Evolutionary conservation across 2,797 vertebrate genomes (phyloP).

Genomic region (Sebastolobus altivelis): DNA sequence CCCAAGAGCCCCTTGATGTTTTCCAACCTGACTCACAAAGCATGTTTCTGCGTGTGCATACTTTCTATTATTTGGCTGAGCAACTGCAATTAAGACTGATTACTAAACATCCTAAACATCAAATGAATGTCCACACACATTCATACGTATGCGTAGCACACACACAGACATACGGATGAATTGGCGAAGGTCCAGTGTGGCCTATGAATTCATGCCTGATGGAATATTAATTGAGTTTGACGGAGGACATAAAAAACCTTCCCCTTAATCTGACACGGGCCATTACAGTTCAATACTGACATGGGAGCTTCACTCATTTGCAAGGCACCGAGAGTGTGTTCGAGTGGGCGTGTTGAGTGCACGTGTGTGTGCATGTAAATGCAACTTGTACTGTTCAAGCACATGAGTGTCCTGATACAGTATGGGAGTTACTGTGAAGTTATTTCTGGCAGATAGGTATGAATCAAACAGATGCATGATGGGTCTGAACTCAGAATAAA

Average conservation of each 20-base stretch:
- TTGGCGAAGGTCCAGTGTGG: conserved; percentile 72
- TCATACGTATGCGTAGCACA: neutral
- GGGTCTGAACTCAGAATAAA: conserved; percentile 70
- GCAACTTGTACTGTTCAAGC: conserved; percentile 13
- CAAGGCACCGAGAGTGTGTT: conserved; percentile 25
- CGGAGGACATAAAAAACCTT: conserved; percentile 82
- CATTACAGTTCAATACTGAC: conserved; percentile 81
- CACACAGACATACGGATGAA: conserved; percentile 46
- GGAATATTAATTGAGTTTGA: conserved; percentile 87
- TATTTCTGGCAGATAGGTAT: conserved; percentile 54
- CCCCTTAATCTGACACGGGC: conserved; percentile 81
- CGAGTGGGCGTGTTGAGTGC: conserved; percentile 21
- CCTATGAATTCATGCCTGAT: conserved; percentile 78
- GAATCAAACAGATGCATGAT: conserved; percentile 64
- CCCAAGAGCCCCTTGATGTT: conserved; percentile 43
- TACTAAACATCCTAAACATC: conserved; percentile 31
- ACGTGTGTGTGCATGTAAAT: conserved; percentile 24
- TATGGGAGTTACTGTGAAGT: conserved; percentile 36
- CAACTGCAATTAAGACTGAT: conserved; percentile 38
- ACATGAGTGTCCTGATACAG: conserved; percentile 10
- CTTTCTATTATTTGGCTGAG: conserved; percentile 39
- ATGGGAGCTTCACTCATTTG: conserved; percentile 70
- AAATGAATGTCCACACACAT: conserved; percentile 23
- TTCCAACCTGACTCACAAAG: conserved; percentile 35
- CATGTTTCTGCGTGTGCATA: conserved; percentile 15